Evolutionary conservation across 2,113 vertebrate species (phyloP).

Genomic region (Hippocampus zosterae): DNA sequence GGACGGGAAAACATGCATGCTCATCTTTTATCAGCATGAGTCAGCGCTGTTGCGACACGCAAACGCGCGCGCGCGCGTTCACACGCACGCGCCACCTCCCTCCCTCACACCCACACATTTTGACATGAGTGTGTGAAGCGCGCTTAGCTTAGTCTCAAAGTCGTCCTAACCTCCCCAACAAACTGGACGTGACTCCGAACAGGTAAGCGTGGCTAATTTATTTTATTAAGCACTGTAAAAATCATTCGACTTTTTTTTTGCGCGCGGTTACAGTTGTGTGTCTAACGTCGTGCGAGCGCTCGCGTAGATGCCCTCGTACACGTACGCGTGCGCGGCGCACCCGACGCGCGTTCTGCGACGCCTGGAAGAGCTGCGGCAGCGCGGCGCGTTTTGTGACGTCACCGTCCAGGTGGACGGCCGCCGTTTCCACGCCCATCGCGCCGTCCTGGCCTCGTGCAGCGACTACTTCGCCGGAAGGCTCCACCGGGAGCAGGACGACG

Average conservation of each 20-base stretch:
- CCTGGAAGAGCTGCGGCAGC: constrained; percentile 71
- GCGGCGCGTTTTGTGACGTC: constrained; percentile 74
- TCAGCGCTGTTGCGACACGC: constrained; percentile 71
- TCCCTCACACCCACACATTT: constrained; percentile 21
- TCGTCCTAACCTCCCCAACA: constrained; percentile 41
- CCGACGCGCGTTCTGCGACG: constrained; percentile 64
- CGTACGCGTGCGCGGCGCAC: constrained; percentile 73
- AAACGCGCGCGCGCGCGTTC: constrained; percentile 12
- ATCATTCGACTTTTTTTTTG: not conserved
- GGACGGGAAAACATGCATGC: constrained; percentile 67
- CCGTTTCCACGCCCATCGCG: constrained; percentile 84
- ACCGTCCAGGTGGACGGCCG: constrained; percentile 83
- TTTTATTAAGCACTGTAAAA: not conserved
- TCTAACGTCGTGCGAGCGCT: not conserved
- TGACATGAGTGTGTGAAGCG: constrained; percentile 55
- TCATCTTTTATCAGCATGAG: constrained; percentile 80
- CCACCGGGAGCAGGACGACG: constrained; percentile 56
- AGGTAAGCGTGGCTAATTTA: not conserved
- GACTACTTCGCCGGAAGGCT: constrained; percentile 81
- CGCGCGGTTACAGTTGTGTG: not conserved
- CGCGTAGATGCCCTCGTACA: constrained; percentile 50
- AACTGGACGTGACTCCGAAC: not conserved
- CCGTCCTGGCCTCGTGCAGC: constrained; percentile 88
- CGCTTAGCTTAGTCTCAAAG: constrained; percentile 54
- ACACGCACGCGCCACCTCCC: not conserved